These are phyloP conservation scores for Tetrapedia diversipes DNA, from an alignment of 2,888 invertebrate genomes.

Conservation along the genomic window DNA sequence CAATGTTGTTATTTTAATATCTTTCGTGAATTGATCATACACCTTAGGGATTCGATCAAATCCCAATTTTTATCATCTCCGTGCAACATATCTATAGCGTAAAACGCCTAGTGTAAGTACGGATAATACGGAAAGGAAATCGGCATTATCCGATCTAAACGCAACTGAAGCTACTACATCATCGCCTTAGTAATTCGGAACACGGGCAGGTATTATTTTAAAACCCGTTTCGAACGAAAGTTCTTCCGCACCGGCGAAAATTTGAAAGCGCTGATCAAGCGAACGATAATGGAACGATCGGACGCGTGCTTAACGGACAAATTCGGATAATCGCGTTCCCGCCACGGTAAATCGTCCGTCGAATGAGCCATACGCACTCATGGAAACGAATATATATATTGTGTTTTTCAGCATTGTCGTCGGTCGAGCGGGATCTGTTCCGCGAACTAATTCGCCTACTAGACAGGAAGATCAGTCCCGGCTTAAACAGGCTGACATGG, in stretches of 20 bases:
- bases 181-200: no score
- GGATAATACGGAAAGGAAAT: background rate
- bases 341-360: background rate
- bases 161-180: no score
- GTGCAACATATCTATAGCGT: no score
- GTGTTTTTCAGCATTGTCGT: constrained; percentile 86
- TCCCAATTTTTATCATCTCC: no score
- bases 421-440: constrained; percentile 91
- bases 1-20: no score
- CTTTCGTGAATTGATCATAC: no score
- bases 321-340: constrained; percentile 9
- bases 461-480: constrained; percentile 89
- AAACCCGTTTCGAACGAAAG: constrained; percentile 1
- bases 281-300: background rate
- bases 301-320: background rate
- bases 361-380: background rate
- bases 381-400: constrained; percentile 18
- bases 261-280: background rate
- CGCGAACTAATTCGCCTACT: constrained; percentile 86
- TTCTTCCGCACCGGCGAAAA: no score
- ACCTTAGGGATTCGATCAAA: no score
- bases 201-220: no score
- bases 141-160: background rate
- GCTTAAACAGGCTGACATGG: constrained; percentile 89
- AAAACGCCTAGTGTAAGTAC: no score